Base-by-base conservation (phyloP, 2,888 invertebrate species). In the Carpatolechia fugitivella region DNA sequence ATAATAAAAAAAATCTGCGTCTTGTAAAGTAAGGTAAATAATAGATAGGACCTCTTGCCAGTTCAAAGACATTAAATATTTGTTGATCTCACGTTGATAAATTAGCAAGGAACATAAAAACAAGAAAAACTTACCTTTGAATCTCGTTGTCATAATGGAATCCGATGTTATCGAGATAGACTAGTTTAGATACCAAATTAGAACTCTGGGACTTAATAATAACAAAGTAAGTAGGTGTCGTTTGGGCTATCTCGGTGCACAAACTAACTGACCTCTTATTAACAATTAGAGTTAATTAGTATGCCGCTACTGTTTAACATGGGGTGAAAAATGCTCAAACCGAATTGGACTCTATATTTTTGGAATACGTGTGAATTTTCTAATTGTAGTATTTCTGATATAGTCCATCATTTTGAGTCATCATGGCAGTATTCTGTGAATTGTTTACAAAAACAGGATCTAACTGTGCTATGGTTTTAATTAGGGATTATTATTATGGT, bases 271-370 rank as follows among this genome's bases (percentile, higher is more conserved):
- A 33, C 10, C 38, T 13, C 38, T 16, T 16, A 10, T 38, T 38
- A 38, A 38, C 14, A 38, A 13, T 38, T 29, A 24, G 51, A 40
- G 18, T 52, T 40, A 38, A 30, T 33, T n/a, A 33, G 55, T 13
- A 14, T 24, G 14, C 14, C 35, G 5, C 18, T 14, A 38, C 35
- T 36, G 6, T 50, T 35, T 35, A 35, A 35, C 10, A 11, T 35
- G 35, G 35, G 35, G 11, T 35, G n/a, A 35, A 35, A 35, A 35
- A 2, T 35, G n/a, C 10, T 35, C 11, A 35, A 35, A 2, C 35
- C 35, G 8, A 35, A 11, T 35, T 35, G 35, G 8, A 35, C 35
- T 35, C n/a, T 35, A 35, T 11, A 8, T n/a, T 35, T 35, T 8
- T 2, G 10, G 35, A 3, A 6, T 35, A 35, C 8, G 35, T 24